Evolutionary conservation across 2,113 vertebrate genomes (phyloP).

Genomic region (Eulemur rufifrons): DNA sequence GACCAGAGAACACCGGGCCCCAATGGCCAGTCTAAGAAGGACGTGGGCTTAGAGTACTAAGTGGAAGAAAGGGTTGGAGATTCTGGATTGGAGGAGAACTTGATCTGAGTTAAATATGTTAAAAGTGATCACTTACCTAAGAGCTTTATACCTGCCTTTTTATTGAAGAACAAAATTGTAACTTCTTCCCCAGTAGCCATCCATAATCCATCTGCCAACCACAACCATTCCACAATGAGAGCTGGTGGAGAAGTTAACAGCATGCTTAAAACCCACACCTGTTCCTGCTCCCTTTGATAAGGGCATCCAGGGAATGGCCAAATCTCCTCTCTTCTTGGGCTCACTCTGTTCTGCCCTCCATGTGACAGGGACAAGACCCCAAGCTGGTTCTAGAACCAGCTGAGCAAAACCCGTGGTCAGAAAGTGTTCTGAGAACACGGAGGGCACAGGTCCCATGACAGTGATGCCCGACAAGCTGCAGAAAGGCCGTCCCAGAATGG

Average conservation of each 20-base stretch:
- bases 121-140: background rate
- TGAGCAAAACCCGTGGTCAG: background rate
- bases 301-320: background rate
- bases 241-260: background rate
- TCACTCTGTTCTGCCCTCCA: background rate
- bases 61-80: background rate
- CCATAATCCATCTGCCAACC: background rate
- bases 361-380: background rate
- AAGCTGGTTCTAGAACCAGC: background rate
- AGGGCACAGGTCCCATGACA: fast-evolving
- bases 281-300: background rate
- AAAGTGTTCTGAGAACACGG: background rate
- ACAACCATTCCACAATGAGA: background rate
- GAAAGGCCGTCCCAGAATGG: background rate
- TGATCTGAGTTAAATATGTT: background rate
- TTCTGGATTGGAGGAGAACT: background rate
- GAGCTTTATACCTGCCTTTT: background rate
- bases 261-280: background rate
- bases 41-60: background rate
- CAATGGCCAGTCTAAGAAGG: too few species aligned
- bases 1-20: fast-evolving
- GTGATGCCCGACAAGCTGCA: background rate
- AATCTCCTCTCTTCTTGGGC: background rate
- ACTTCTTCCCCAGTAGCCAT: fast-evolving
- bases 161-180: background rate